These are phyloP conservation scores for Caenorhabditis sp. DNA, from an alignment of 2,888 invertebrate genomes.

Conservation along the genomic window DNA sequence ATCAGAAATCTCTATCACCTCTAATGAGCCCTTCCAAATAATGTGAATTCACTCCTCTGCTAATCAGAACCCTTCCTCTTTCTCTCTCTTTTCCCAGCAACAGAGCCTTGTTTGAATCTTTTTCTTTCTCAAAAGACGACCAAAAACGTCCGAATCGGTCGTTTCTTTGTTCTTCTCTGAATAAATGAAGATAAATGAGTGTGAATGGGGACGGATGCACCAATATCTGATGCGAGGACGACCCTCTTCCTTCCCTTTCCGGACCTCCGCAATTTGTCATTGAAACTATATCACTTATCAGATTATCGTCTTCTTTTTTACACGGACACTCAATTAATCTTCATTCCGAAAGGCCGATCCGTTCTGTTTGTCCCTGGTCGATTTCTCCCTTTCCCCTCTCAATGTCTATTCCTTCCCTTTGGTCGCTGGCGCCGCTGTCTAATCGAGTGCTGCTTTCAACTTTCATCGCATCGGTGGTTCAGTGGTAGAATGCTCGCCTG, in stretches of 20 bases:
- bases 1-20: too few relatives aligned
- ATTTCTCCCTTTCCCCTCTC: too few relatives aligned
- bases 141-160: neutral
- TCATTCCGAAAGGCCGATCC: constrained; percentile 13
- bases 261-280: constrained; percentile 21
- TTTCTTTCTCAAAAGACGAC: neutral
- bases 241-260: neutral
- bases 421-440: neutral
- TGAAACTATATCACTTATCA: constrained; percentile 25
- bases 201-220: constrained; percentile 15
- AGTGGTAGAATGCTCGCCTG: constrained; percentile 75
- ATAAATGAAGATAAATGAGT: constrained; percentile 46
- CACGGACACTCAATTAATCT: constrained; percentile 37
- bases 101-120: neutral
- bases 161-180: constrained; percentile 41
- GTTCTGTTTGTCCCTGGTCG: constrained; percentile 1
- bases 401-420: neutral
- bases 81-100: neutral
- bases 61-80: neutral
- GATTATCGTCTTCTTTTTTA: constrained; percentile 13
- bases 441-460: neutral
- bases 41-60: neutral
- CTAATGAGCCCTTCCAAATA: too few relatives aligned
- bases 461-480: constrained; percentile 69
- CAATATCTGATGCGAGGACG: constrained; percentile 21